Evolutionary conservation across 1,140 invertebrate genomes (phyloP), one percentile per base, ranked within the genome.

Genomic region (Atta colombica): DNA sequence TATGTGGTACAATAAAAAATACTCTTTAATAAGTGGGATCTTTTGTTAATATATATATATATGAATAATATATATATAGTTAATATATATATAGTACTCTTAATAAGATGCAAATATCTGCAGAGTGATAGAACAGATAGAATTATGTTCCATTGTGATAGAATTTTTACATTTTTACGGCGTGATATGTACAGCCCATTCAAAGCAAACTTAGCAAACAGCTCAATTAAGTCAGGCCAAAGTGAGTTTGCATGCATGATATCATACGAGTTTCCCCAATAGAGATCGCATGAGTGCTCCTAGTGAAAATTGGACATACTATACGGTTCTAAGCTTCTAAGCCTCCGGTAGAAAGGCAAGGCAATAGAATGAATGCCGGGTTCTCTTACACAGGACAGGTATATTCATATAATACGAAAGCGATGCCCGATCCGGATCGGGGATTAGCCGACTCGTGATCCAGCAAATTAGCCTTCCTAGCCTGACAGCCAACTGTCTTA

Each of bases 371-470:
- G 60, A 89, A 60, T 55, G 28, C 72, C 58, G 63, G 63, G 61
- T 71, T 86, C 81, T 58, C 74, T 81, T 60, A 87, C 60, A 72
- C 31, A 72, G 51, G 55, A 74, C 82, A 88, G 90, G 89, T 90
- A 87, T 85, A 91, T 75, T 51, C 77, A 87, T 45, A 80, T 89
- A 89, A 90, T 90, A 78, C 84, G 63, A 61, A 82, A 87, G 85
- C 77, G 77, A 89, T 65, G 86, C 71, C 84, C 77, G 86, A 89
- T 91, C 88, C 86, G 45, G 80, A 81, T 89, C 85, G 51, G 58
- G 87, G 85, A 92, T 90, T 88, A 91, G 72, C 85, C 51, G 58
- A 66, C 84, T 85, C 69, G 61, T 88, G 87, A 91, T 90, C 89
- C 87, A 82, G 87, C 90, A 90, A 91, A 91, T 92, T 91, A 85